Evolutionary conservation across 2,888 invertebrate species (phyloP).

Genomic region (Sarcophaga subvicina): DNA sequence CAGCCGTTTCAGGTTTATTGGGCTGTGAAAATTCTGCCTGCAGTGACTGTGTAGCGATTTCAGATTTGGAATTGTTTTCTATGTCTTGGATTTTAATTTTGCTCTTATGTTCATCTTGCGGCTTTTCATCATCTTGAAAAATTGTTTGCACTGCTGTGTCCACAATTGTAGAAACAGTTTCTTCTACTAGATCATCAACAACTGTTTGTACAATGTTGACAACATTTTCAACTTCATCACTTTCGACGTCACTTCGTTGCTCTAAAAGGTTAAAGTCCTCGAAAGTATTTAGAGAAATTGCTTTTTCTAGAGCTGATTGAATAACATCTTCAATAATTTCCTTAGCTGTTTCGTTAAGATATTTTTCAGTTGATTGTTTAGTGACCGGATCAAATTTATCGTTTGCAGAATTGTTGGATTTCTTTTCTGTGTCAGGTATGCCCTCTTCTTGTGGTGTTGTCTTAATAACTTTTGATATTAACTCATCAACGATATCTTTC

Average conservation of each 20-base stretch:
- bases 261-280: not conserved
- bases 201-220: conserved; percentile 75
- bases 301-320: conserved; percentile 73
- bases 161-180: conserved; percentile 74
- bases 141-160: conserved; percentile 75
- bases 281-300: conserved; percentile 36
- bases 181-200: conserved; percentile 74
- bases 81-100: too few relatives aligned
- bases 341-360: conserved; percentile 72
- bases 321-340: conserved; percentile 77
- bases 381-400: not conserved
- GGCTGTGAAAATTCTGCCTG: conserved; percentile 15
- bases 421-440: not conserved
- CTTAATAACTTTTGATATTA: conserved; percentile 78
- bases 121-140: conserved; percentile 81
- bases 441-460: conserved; percentile 70
- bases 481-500: conserved; percentile 78
- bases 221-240: conserved; percentile 69
- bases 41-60: conserved; percentile 45
- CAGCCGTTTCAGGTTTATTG: conserved; percentile 38
- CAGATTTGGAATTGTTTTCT: not conserved
- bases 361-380: conserved; percentile 35
- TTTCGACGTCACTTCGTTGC: not conserved
- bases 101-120: conserved; percentile 72
- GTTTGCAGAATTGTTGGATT: not conserved